phyloP scores from a whole-genome alignment of 1,140 invertebrate species.

The Ptiloglossa arizonensis region DNA sequence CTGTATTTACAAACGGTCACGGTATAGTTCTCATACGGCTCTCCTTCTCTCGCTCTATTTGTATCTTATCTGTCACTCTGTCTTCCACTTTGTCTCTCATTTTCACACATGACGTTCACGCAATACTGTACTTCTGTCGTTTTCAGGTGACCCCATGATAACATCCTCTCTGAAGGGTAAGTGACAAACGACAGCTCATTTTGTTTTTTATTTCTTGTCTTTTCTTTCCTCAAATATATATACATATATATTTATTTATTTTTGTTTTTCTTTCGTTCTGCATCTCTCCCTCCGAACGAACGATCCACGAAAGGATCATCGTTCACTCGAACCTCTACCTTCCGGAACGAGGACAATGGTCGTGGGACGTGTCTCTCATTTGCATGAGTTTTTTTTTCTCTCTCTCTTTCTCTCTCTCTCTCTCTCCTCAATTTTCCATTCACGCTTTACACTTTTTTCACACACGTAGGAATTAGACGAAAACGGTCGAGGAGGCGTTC shows the following conservation, averaged over 20 bases:
- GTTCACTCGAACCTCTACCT: background rate
- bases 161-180: slow-evolving; percentile 82
- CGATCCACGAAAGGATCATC: slow-evolving; percentile 39
- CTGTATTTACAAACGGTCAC: background rate
- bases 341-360: slow-evolving; percentile 27
- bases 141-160: slow-evolving; percentile 83
- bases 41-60: background rate
- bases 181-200: slow-evolving; percentile 72
- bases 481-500: background rate
- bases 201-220: slow-evolving; percentile 63
- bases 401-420: too few species aligned
- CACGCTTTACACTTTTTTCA: slow-evolving; percentile 22
- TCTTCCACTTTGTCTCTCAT: slow-evolving; percentile 45
- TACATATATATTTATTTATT: background rate
- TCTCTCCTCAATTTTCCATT: background rate
- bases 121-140: slow-evolving; percentile 78
- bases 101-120: slow-evolving; percentile 63
- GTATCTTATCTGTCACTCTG: slow-evolving; percentile 6
- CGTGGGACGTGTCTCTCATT: slow-evolving; percentile 42
- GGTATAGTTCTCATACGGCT: slow-evolving; percentile 5
- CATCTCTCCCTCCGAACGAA: slow-evolving; percentile 18
- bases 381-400: slow-evolving; percentile 49
- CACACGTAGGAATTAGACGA: slow-evolving; percentile 1
- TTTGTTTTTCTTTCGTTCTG: slow-evolving; percentile 6
- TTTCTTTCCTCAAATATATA: background rate